Evolutionary conservation across 2,888 invertebrate genomes (phyloP).

Genomic region (Nomada goodeniana): DNA sequence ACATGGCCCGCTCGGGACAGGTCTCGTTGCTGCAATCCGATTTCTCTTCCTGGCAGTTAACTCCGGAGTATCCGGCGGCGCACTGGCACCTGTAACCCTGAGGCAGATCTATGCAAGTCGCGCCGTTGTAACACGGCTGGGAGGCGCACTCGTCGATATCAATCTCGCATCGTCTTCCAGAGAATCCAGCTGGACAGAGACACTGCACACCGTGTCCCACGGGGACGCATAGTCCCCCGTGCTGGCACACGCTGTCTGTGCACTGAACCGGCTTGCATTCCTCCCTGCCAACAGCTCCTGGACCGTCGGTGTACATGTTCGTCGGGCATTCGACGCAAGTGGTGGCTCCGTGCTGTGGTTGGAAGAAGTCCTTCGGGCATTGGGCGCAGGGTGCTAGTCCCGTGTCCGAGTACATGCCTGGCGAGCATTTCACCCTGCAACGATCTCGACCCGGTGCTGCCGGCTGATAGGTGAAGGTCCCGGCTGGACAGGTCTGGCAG

Average conservation of each 20-base stretch:
- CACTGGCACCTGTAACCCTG: slow-evolving; percentile 96
- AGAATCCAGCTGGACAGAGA: slow-evolving; percentile 97
- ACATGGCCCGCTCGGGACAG: slow-evolving; percentile 98
- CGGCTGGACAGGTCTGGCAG: slow-evolving; percentile 96
- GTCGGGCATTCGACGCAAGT: slow-evolving; percentile 96
- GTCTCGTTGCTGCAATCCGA: slow-evolving; percentile 95
- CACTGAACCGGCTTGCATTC: slow-evolving; percentile 96
- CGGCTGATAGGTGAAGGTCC: slow-evolving; percentile 95
- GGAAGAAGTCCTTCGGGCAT: slow-evolving; percentile 97
- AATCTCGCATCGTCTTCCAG: slow-evolving; percentile 96
- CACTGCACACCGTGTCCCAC: slow-evolving; percentile 96
- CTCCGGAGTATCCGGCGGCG: slow-evolving; percentile 93
- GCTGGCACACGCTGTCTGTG: slow-evolving; percentile 94
- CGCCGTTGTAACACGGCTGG: slow-evolving; percentile 97
- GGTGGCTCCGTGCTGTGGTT: slow-evolving; percentile 93
- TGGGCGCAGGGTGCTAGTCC: slow-evolving; percentile 97
- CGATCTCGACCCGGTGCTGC: slow-evolving; percentile 93
- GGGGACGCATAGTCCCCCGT: slow-evolving; percentile 95
- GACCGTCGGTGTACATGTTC: slow-evolving; percentile 93
- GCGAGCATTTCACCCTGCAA: slow-evolving; percentile 94
- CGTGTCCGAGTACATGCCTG: slow-evolving; percentile 96
- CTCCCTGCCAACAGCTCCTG: slow-evolving; percentile 92
- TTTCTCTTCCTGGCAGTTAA: slow-evolving; percentile 97
- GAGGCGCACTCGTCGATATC: slow-evolving; percentile 98
- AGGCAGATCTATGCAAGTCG: slow-evolving; percentile 95